phyloP scores from a whole-genome alignment of 2,888 invertebrate genomes.

The Pelosia muscerda region DNA sequence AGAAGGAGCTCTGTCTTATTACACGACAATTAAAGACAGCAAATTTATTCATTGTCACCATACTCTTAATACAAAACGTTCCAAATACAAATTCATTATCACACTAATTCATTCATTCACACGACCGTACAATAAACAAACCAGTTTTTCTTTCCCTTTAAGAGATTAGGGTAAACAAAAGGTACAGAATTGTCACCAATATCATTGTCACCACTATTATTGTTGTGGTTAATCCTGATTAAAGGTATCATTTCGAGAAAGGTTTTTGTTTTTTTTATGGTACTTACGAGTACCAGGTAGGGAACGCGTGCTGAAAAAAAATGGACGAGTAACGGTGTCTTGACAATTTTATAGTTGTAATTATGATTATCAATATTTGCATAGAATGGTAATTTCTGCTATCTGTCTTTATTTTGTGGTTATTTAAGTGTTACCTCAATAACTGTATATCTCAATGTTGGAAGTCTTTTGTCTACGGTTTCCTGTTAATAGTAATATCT shows the following conservation, averaged over 20 bases:
- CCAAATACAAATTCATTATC: slow-evolving; percentile 1
- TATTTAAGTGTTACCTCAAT: not conserved
- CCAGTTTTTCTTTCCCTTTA: slow-evolving; percentile 33
- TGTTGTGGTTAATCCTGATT: slow-evolving; percentile 43
- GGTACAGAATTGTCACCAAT: slow-evolving; percentile 25
- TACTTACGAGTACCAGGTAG: slow-evolving; percentile 36
- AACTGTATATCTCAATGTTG: no score
- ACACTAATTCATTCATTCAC: slow-evolving; percentile 18
- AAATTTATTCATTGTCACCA: not conserved
- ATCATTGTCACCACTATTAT: slow-evolving; percentile 25
- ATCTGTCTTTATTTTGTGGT: not conserved
- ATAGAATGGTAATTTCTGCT: no score
- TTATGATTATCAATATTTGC: no score
- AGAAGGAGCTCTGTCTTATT: not conserved
- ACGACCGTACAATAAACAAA: slow-evolving; percentile 31
- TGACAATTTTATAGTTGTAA: not conserved
- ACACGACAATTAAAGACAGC: not conserved
- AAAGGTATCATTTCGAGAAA: slow-evolving; percentile 36
- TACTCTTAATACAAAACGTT: not conserved
- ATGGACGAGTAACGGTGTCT: not conserved
- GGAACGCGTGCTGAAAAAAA: slow-evolving; percentile 44
- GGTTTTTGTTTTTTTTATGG: slow-evolving; percentile 24
- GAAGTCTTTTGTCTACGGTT: no score
- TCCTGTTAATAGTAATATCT: no score
- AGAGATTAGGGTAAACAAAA: slow-evolving; percentile 41